Percentiles rank a stretch among this genome's conserved stretches.
These are phyloP conservation scores for Rutilus rutilus DNA, from an alignment of 2,113 vertebrate species.

Conservation along the genomic window DNA sequence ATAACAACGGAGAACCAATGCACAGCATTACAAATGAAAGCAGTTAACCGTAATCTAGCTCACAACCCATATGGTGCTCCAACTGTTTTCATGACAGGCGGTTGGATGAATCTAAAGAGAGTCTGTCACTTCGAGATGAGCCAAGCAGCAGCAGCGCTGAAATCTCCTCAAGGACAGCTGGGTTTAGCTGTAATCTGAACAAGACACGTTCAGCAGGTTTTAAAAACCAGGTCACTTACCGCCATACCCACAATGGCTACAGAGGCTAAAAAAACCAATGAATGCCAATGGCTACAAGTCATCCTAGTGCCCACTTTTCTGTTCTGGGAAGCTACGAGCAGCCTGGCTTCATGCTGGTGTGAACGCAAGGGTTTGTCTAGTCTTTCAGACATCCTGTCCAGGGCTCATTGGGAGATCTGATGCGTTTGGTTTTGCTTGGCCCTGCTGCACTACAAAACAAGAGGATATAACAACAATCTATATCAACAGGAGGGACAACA, in stretches of 20 bases:
- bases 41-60: conserved; percentile 38
- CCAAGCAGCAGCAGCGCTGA: conserved; percentile 23
- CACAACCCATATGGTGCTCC: conserved; percentile 47
- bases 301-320: conserved; percentile 31
- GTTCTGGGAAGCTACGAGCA: conserved; percentile 30
- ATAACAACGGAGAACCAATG: not conserved
- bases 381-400: conserved; percentile 43
- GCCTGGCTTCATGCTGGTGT: conserved; percentile 40
- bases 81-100: conserved; percentile 47
- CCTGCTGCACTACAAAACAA: conserved; percentile 21
- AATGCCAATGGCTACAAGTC: not conserved
- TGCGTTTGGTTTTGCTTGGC: conserved; percentile 49
- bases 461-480: not conserved
- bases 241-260: not conserved
- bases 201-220: conserved; percentile 62
- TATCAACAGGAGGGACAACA: not conserved
- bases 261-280: not conserved
- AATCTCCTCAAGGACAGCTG: conserved; percentile 57
- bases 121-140: conserved; percentile 44
- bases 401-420: conserved; percentile 28
- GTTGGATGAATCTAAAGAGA: conserved; percentile 41
- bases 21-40: conserved; percentile 28
- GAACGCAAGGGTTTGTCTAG: conserved; percentile 31
- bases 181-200: conserved; percentile 57
- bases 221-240: conserved; percentile 45